phyloP scores from a whole-genome alignment of 2,113 vertebrate species.

The Circaetus cinerascens region DNA sequence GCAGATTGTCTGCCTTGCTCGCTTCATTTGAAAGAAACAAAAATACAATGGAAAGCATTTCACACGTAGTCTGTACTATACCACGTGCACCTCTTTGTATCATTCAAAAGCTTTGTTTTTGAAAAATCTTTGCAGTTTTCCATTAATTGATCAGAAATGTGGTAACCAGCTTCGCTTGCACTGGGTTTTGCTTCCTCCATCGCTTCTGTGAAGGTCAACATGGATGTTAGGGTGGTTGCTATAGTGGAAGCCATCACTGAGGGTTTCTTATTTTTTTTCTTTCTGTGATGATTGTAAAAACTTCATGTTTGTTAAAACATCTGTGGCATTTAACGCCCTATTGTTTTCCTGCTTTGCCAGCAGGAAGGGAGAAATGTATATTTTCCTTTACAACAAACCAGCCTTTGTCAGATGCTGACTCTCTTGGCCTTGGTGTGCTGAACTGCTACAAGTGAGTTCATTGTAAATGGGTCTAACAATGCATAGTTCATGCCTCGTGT shows the following conservation, averaged over 20 bases:
- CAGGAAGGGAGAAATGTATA: background rate
- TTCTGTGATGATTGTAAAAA: background rate
- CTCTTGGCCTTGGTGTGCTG: background rate
- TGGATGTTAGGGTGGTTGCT: background rate
- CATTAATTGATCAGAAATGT: background rate
- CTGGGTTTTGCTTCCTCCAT: background rate
- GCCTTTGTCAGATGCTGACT: background rate
- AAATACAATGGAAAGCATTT: background rate
- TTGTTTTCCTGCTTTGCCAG: background rate
- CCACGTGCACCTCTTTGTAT: background rate
- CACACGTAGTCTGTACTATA: fast-evolving
- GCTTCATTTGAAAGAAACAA: background rate
- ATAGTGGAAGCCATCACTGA: background rate
- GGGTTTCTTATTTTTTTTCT: background rate
- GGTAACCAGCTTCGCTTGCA: background rate
- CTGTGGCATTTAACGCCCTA: background rate
- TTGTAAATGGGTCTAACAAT: background rate
- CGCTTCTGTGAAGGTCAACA: background rate
- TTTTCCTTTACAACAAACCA: background rate
- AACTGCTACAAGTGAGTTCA: background rate
- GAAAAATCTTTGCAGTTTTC: background rate
- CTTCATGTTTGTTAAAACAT: background rate
- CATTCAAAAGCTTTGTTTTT: background rate
- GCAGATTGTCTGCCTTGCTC: background rate
- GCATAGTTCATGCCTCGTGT: background rate